A percentile compares a stretch with the other conserved stretches of the same genome.
Evolutionary conservation across 2,113 vertebrate species (phyloP).

Genomic region (Pygathrix nemaeus): DNA sequence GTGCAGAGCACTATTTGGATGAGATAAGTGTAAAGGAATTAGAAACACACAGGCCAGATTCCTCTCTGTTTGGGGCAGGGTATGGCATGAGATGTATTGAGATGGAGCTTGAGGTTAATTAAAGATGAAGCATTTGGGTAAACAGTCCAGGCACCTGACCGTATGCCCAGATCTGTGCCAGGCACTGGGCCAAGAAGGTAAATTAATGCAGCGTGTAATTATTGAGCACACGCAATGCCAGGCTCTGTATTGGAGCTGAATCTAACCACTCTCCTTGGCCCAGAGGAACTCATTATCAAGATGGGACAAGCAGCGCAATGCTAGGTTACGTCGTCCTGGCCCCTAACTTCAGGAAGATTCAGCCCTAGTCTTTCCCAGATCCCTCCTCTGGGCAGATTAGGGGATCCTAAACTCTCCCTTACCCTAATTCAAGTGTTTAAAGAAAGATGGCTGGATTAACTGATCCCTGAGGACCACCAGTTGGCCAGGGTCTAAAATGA

Average conservation of each 20-base stretch:
- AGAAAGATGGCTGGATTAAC: not conserved
- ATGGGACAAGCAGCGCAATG: not conserved
- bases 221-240: not conserved
- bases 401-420: not conserved
- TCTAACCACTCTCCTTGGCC: not conserved
- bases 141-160: conserved; percentile 64
- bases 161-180: conserved; percentile 69
- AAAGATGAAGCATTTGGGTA: conserved; percentile 70
- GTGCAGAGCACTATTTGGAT: conserved; percentile 54
- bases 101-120: conserved; percentile 68
- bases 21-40: conserved; percentile 81
- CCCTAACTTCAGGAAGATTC: not conserved
- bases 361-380: not conserved
- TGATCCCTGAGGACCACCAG: not conserved
- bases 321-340: not conserved
- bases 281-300: not conserved
- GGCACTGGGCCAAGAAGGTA: conserved; percentile 56
- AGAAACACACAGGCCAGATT: conserved; percentile 74
- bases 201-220: conserved; percentile 59
- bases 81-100: conserved; percentile 50
- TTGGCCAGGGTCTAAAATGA: not conserved
- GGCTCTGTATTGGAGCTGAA: not conserved
- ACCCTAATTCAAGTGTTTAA: not conserved
- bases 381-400: not conserved
- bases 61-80: conserved; percentile 60